Conservation (phyloP, 2,888 invertebrate genomes). For the Malacosoma neustria region DNA sequence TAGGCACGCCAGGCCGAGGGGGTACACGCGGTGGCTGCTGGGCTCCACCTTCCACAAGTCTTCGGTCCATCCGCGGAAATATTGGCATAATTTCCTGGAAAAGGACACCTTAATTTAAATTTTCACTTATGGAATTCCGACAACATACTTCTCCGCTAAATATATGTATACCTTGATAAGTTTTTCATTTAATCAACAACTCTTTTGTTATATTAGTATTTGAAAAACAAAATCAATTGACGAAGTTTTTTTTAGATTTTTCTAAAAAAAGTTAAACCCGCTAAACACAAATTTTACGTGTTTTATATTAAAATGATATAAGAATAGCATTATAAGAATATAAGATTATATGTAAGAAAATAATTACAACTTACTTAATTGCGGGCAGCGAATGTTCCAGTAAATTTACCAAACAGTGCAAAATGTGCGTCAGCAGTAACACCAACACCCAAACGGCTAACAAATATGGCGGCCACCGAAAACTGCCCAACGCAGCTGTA, state of each 20-base stretch:
- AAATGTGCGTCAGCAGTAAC: conserved; percentile 46
- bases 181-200: no score
- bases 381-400: conserved; percentile 44
- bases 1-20: conserved; percentile 27
- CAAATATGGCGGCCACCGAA: conserved; percentile 66
- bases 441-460: conserved; percentile 56
- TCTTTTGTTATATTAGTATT: no score
- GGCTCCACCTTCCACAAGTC: conserved; percentile 30
- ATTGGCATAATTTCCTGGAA: conserved; percentile 38
- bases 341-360: neutral
- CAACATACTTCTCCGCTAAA: no score
- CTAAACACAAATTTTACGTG: no score
- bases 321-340: no score
- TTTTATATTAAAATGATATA: no score
- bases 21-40: conserved; percentile 22
- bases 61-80: conserved; percentile 47
- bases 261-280: no score
- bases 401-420: conserved; percentile 45
- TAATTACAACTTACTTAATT: conserved; percentile 32
- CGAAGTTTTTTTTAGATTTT: no score
- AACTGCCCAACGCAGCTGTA: conserved; percentile 50
- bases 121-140: no score
- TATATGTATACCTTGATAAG: no score
- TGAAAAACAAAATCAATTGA: no score
- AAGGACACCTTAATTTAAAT: neutral